phyloP scores from a whole-genome alignment of 2,113 vertebrate species.

The Dunckerocampus dactyliophorus region DNA sequence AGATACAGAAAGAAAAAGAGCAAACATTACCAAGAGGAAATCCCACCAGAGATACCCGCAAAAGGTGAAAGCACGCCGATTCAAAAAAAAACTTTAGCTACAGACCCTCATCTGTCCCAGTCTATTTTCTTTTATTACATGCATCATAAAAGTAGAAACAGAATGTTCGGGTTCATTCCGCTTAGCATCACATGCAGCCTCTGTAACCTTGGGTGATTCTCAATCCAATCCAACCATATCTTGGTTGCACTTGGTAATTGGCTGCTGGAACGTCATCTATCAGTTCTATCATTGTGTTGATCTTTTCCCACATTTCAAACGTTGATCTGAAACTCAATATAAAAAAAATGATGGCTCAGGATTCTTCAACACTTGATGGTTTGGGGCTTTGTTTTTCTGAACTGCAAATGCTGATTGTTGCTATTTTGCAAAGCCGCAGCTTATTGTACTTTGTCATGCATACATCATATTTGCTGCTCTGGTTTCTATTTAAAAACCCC shows the following conservation, averaged over 20 bases:
- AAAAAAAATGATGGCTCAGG: neutral
- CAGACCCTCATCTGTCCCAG: neutral
- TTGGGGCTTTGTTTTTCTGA: neutral
- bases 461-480: neutral
- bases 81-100: neutral
- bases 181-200: neutral
- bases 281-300: neutral
- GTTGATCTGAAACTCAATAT: neutral
- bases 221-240: constrained; percentile 14
- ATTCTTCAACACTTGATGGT: neutral
- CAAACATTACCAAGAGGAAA: constrained; percentile 70
- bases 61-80: constrained; percentile 79
- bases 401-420: neutral
- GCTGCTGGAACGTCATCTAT: constrained; percentile 1
- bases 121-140: neutral
- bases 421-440: neutral
- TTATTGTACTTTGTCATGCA: neutral
- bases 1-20: constrained; percentile 71
- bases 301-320: constrained; percentile 1
- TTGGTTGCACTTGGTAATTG: constrained; percentile 14
- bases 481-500: neutral
- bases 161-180: neutral
- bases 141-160: neutral
- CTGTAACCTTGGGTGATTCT: constrained; percentile 13
- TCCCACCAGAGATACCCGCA: constrained; percentile 86